Evolutionary conservation across 2,888 invertebrate genomes (phyloP).

Genomic region (Pterostichus madidus): DNA sequence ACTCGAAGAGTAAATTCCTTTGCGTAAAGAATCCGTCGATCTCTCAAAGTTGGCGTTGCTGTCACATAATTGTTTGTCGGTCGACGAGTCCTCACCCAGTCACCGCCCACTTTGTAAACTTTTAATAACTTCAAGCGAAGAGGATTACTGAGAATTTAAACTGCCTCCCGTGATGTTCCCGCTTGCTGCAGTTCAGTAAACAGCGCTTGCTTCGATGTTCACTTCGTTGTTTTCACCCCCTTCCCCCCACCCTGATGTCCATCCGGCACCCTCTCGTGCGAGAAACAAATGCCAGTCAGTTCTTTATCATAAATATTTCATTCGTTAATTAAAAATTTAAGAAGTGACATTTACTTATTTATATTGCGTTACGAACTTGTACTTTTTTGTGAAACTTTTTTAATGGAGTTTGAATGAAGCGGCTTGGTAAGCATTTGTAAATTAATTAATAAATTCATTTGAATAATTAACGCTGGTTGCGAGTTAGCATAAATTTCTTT

Average conservation of each 20-base stretch:
- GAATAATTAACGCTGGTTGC: slow-evolving; percentile 30
- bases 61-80: slow-evolving; percentile 52
- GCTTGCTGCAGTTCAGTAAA: no score
- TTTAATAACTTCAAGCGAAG: slow-evolving; percentile 58
- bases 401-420: slow-evolving; percentile 54
- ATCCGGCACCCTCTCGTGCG: not conserved
- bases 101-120: slow-evolving; percentile 36
- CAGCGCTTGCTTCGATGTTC: not conserved
- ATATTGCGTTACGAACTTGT: slow-evolving; percentile 48
- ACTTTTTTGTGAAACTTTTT: slow-evolving; percentile 47
- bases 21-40: slow-evolving; percentile 6
- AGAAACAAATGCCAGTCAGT: slow-evolving; percentile 6
- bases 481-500: slow-evolving; percentile 51
- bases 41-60: slow-evolving; percentile 10
- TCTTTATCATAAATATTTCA: slow-evolving; percentile 54
- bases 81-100: not conserved
- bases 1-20: not conserved
- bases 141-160: slow-evolving; percentile 55
- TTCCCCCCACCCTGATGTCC: not conserved
- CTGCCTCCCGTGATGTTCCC: slow-evolving; percentile 27
- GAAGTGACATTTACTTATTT: slow-evolving; percentile 50
- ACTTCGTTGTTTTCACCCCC: slow-evolving; percentile 9
- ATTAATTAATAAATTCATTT: slow-evolving; percentile 57
- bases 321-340: slow-evolving; percentile 57
- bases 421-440: slow-evolving; percentile 54